Evolutionary conservation across 2,797 vertebrate genomes (phyloP), one percentile per base, ranked within the genome.

Genomic region (Corythornis leucogaster): DNA sequence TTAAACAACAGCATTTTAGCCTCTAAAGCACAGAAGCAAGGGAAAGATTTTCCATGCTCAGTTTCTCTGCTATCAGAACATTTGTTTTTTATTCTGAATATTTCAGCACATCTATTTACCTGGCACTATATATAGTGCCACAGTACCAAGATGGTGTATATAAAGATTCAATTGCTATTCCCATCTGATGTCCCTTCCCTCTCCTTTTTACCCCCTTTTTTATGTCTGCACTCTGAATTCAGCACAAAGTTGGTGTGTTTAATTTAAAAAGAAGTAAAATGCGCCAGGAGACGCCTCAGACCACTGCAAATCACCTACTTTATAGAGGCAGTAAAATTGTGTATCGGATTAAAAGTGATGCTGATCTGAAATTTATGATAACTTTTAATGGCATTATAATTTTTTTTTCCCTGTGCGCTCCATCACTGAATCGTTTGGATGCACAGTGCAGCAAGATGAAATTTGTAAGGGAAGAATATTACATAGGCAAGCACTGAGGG

Each of bases 321-420:
- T 98, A 98, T 98, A 97, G 98, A 97, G 97, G 97, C 97, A 97
- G 97, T 98, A 98, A 98, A 98, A 98, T 98, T 98, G 97, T 98
- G 97, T 98, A 98, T 98, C 97, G 95, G 98, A 98, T 98, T 98
- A 98, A 97, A 98, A 98, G 97, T 98, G 98, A 98, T 98, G 97
- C 97, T 97, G 97, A 98, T 98, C 97, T 98, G 97, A 97, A 98
- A 98, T 98, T 98, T 98, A 98, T 98, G 97, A 97, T 97, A 98
- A 98, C 97, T 98, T 98, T 98, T 98, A 98, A 98, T 98, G 97
- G 98, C 97, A 98, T 98, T 98, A 98, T 98, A 98, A 98, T 98
- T 97, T 97, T 98, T 97, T 97, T 96, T 92, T 46, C 67, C 97
- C 97, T 81, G 97, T 94, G 93, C 80, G 94, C 97, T 96, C 97